phyloP scores from a whole-genome alignment of 2,888 invertebrate species.

The Griposia aprilina region DNA sequence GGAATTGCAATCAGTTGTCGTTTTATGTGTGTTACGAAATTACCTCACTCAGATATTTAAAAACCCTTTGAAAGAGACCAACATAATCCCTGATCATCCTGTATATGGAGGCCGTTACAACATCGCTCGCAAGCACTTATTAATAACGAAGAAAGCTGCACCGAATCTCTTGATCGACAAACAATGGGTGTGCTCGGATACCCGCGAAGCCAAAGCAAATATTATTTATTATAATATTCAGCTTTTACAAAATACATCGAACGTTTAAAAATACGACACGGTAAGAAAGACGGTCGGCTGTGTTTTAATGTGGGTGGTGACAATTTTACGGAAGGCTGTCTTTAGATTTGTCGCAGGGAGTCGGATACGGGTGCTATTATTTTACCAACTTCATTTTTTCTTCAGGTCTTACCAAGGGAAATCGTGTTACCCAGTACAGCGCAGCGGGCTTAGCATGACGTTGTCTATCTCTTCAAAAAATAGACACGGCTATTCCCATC shows the following conservation, averaged over 20 bases:
- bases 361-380: neutral
- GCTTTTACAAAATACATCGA: conserved; percentile 69
- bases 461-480: no score
- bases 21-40: neutral
- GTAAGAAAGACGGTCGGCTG: conserved; percentile 45
- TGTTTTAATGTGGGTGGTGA: conserved; percentile 36
- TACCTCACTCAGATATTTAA: neutral
- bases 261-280: conserved; percentile 59
- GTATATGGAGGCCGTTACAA: conserved; percentile 80
- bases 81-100: conserved; percentile 71
- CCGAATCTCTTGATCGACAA: conserved; percentile 87
- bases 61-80: neutral
- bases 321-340: conserved; percentile 42
- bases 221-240: conserved; percentile 71
- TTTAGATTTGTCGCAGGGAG: conserved; percentile 10
- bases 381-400: neutral
- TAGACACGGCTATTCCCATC: no score
- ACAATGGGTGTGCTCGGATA: conserved; percentile 83
- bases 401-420: neutral
- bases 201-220: conserved; percentile 77
- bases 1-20: neutral
- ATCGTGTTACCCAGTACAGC: no score
- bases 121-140: conserved; percentile 87
- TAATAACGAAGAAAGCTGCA: conserved; percentile 89
- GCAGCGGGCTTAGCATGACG: no score